phyloP scores from a whole-genome alignment of 2,888 invertebrate genomes.

The Microplitis manilae region DNA sequence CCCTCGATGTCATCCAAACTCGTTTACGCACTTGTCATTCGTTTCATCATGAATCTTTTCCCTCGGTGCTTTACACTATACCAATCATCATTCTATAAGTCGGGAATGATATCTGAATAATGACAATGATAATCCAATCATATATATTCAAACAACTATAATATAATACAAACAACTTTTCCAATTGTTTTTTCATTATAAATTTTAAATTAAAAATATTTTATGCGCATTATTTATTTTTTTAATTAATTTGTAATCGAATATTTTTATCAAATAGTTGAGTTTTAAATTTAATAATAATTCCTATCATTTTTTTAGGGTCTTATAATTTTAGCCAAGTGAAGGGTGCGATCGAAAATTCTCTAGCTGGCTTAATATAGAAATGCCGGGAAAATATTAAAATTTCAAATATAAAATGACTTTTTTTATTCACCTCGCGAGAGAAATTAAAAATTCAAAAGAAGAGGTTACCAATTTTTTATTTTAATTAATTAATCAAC shows the following conservation, averaged over 20 bases:
- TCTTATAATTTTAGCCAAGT: not conserved
- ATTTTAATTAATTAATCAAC: no score
- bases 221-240: not conserved
- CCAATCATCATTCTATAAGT: conserved; percentile 19
- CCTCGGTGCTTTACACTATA: conserved; percentile 31
- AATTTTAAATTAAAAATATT: not conserved
- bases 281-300: no score
- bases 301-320: no score
- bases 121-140: conserved; percentile 31
- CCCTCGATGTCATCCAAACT: conserved; percentile 52
- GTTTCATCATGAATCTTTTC: conserved; percentile 38
- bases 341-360: no score
- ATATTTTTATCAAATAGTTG: not conserved
- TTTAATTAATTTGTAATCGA: not conserved
- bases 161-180: not conserved
- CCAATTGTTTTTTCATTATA: conserved; percentile 8
- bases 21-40: conserved; percentile 37
- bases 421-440: no score
- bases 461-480: no score
- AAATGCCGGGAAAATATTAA: no score
- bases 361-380: no score
- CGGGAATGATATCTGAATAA: conserved; percentile 2
- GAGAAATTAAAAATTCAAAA: no score
- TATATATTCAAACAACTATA: not conserved
- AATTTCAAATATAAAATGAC: no score